Percentiles rank a stretch among this genome's conserved stretches.
Evolutionary conservation across 2,113 vertebrate species (phyloP).

Genomic region (Clinocottus analis): DNA sequence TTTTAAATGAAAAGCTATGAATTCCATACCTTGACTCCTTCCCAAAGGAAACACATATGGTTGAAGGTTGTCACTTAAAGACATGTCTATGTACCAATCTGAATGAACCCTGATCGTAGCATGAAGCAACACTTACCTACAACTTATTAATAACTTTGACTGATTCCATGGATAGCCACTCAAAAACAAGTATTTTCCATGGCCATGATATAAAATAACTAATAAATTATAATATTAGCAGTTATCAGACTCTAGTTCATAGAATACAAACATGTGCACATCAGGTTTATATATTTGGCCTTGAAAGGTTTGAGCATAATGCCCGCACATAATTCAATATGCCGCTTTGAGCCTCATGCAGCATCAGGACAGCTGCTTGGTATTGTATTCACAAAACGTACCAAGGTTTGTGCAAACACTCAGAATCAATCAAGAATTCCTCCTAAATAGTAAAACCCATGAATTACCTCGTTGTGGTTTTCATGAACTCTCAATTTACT

Average conservation of each 20-base stretch:
- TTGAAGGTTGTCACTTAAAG: not conserved
- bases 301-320: not conserved
- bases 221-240: too few species aligned
- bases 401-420: not conserved
- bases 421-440: not conserved
- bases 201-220: not conserved
- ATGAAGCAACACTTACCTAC: not conserved
- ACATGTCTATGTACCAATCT: not conserved
- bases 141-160: not conserved
- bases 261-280: not conserved
- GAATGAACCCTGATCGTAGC: not conserved
- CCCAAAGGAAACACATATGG: not conserved
- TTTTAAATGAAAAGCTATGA: not conserved
- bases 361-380: too few species aligned
- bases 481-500: not conserved
- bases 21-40: not conserved
- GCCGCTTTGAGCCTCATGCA: too few species aligned
- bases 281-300: not conserved
- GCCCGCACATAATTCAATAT: not conserved
- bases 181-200: not conserved
- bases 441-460: not conserved
- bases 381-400: too few species aligned
- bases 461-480: not conserved
- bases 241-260: not conserved
- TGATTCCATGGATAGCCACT: not conserved